Evolutionary conservation across 1,140 invertebrate species (phyloP), one percentile per base, ranked within the genome.

Genomic region (Pogonognathellus flavescens): DNA sequence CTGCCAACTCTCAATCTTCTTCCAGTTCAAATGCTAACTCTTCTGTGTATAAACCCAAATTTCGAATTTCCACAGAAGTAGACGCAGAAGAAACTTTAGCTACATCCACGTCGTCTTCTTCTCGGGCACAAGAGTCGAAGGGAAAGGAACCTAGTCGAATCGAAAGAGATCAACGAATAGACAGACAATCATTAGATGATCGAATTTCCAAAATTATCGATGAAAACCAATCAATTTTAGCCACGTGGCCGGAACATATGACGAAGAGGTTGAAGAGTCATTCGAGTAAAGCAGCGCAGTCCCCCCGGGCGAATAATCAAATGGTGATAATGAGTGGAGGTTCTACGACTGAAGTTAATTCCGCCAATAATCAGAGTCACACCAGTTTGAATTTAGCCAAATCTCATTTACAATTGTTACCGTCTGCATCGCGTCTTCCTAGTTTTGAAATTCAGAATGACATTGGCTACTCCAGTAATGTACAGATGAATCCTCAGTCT

Each of bases 41-140:
- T 52, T 66, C 84, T 20, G 86, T 87, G n/a, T 88, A 88, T 52
- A 88, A 88, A 84, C 88, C 88, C 25, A 88, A 88, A 66, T 88
- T 88, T 84, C 76, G 84, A 41, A 85, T 85, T 20, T 22, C 84
- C 13, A 50, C 80, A 6, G 62, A 72, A 7, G 60, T 22, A 13
- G 66, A 55, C 5, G n/a, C 41, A 66, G 70, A 7, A 5, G 70
- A 76, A 50, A 49, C 70, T 1, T 13, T 20, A 18, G 6, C 16
- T 1, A 18, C 52, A 10, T 18, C 59, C 14, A 6, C 55, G 25
- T 22, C 59, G 10, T 20, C 22, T 16, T 25, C 70, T 14, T 18
- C 11, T 16, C 31, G 14, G 14, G 5, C 41, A 0, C 62, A 13
- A 20, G 83, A 76, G 16, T 72, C 60, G 0, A 20, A 84, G 6